Percentiles rank a stretch among this genome's conserved stretches.
Conservation (phyloP, 2,113 vertebrate genomes). For the Odocoileus virginianus region DNA sequence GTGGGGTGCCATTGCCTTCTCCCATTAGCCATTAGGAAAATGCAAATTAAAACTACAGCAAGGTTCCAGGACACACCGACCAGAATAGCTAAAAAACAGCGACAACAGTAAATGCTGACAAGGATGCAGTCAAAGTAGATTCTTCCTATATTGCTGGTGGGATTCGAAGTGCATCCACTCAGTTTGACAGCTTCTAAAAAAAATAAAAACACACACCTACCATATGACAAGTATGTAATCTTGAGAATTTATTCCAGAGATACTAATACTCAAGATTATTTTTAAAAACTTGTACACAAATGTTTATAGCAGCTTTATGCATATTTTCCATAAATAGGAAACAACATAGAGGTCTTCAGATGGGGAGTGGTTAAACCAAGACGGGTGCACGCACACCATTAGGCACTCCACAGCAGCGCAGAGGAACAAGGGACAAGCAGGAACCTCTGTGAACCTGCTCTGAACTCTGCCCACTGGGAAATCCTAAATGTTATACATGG, state of each 20-base stretch:
- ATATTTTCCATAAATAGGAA: neutral
- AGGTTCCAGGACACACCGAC: neutral
- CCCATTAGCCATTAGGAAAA: neutral
- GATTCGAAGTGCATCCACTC: accelerated
- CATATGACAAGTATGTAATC: neutral
- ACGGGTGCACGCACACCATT: accelerated
- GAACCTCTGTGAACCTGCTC: neutral
- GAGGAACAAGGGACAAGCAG: accelerated
- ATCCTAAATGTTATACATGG: neutral
- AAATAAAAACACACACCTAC: neutral
- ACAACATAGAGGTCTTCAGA: neutral
- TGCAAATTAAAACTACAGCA: neutral
- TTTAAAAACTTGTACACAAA: neutral
- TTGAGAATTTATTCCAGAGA: neutral
- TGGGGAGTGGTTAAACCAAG: neutral
- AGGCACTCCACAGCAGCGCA: neutral
- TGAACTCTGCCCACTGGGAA: neutral
- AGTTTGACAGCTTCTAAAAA: neutral
- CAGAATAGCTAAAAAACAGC: neutral
- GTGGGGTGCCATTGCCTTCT: no score
- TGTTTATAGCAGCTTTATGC: neutral
- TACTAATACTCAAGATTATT: neutral
- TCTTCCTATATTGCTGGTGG: neutral
- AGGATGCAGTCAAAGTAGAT: neutral
- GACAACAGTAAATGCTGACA: neutral